Base-by-base conservation (phyloP, 1,140 invertebrate species). In the roundworm (Caenorhabditis elegans) region DNA sequence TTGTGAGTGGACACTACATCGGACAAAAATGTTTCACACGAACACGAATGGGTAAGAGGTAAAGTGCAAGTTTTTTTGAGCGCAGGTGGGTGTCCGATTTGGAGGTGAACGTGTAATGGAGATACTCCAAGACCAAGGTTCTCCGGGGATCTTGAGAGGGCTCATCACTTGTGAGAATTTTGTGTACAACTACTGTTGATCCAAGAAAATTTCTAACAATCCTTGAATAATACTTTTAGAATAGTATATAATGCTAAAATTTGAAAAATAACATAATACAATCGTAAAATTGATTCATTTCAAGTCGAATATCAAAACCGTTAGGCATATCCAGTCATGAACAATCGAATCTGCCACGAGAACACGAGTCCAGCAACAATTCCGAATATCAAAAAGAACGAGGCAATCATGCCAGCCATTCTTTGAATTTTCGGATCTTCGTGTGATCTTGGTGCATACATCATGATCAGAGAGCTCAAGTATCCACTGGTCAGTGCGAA, bases 311-410 rank as follows among this genome's bases (percentile, higher is more conserved):
- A 43, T 43, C n/a, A n/a, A 49, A 49, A n/a, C n/a, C 17, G 6
- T 55, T 36, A 34, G 6, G 60, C 60, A 70, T 70, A 70, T 39
- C 60, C 60, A 70, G 60, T 70, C 1, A 70, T 39, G 22, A 70
- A 39, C 1, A 70, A n/a, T 22, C 34, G 31, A 70, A 70, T 70
- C 43, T 70, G 60, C 60, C 60, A 70, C 19, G 60, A 70, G 60
- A 70, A 70, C 1, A 39, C n/a, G 5, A 70, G 26, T 43, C 60
- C 60, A 70, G 91, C 90, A 82, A 95, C 93, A 17, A 98, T 95
- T 34, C 96, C 96, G 19, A 70, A 43, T 5, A 70, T 13, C 34
- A 70, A 70, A 17, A 43, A 70, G 34, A 70, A 70, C n/a, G 34
- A 70, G 2, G 60, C 60, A 15, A 70, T 39, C 60, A 70, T 70